phyloP scores from a whole-genome alignment of 2,113 vertebrate species.

The Mastomys natalensis region DNA sequence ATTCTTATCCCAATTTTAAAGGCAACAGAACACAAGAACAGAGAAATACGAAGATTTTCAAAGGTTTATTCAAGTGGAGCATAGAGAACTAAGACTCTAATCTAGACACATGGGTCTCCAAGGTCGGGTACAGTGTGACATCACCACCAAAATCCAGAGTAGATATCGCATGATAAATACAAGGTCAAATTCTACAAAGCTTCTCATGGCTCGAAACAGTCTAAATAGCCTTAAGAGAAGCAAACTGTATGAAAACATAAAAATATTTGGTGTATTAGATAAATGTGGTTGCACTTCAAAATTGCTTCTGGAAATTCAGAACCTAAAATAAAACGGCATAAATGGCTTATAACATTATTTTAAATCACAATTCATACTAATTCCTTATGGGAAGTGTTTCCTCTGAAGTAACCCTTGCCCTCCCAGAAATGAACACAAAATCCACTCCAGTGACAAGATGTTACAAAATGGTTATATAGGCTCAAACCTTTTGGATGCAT shows the following conservation, averaged over 20 bases:
- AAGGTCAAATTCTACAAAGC: background rate
- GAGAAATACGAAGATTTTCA: background rate
- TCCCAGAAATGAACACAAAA: background rate
- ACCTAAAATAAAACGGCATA: background rate
- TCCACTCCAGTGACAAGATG: background rate
- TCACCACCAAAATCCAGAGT: background rate
- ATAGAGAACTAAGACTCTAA: background rate
- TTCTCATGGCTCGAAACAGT: background rate
- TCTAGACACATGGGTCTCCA: background rate
- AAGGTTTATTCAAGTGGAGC: background rate
- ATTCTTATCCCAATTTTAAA: conserved; percentile 4
- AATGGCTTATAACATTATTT: background rate
- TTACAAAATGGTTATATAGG: background rate
- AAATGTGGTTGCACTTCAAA: background rate
- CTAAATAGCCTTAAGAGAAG: background rate
- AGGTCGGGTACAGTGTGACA: background rate
- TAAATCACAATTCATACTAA: background rate
- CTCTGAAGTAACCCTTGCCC: background rate
- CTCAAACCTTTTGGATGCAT: background rate
- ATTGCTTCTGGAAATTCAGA: background rate
- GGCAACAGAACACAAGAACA: background rate
- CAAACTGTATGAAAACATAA: background rate
- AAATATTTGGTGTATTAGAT: background rate
- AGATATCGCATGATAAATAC: background rate
- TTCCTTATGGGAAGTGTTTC: background rate